Percentiles rank a stretch among this genome's conserved stretches.
phyloP scores from a whole-genome alignment of 2,888 invertebrate species.

The Torymus aiolomorphi region DNA sequence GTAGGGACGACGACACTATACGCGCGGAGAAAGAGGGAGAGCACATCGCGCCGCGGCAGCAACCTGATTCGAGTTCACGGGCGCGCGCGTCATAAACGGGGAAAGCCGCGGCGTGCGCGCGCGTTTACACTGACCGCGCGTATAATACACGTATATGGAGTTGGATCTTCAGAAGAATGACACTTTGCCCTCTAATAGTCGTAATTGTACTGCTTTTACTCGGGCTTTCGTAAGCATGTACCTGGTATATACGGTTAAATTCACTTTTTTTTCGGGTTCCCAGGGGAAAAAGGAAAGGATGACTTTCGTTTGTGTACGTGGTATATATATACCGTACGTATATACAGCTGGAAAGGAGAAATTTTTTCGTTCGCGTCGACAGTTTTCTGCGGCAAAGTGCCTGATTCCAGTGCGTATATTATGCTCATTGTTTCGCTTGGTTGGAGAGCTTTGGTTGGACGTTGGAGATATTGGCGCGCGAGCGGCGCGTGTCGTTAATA shows the following conservation, averaged over 20 bases:
- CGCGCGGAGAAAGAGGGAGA: conserved; percentile 3
- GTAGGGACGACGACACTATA: background rate
- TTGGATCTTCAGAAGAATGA: conserved; percentile 8
- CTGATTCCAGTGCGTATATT: too few relatives aligned
- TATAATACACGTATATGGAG: too few relatives aligned
- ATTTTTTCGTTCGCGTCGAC: too few relatives aligned
- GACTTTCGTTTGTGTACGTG: too few relatives aligned
- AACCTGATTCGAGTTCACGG: conserved; percentile 41
- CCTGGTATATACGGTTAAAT: background rate
- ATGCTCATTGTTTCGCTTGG: too few relatives aligned
- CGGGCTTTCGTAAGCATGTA: conserved; percentile 22
- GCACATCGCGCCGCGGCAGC: background rate
- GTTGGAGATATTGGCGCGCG: too few relatives aligned
- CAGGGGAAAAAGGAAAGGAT: background rate
- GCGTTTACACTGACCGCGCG: background rate
- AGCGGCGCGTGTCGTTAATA: too few relatives aligned
- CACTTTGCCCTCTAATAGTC: background rate
- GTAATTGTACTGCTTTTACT: background rate
- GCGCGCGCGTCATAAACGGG: too few relatives aligned
- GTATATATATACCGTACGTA: too few relatives aligned
- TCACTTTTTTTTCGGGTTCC: conserved; percentile 32
- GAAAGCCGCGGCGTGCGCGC: background rate
- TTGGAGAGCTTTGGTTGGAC: too few relatives aligned
- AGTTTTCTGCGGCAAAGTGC: too few relatives aligned
- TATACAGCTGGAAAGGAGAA: conserved; percentile 19